Conservation (phyloP, 2,888 invertebrate species). For the Chironomus tentans region DNA sequence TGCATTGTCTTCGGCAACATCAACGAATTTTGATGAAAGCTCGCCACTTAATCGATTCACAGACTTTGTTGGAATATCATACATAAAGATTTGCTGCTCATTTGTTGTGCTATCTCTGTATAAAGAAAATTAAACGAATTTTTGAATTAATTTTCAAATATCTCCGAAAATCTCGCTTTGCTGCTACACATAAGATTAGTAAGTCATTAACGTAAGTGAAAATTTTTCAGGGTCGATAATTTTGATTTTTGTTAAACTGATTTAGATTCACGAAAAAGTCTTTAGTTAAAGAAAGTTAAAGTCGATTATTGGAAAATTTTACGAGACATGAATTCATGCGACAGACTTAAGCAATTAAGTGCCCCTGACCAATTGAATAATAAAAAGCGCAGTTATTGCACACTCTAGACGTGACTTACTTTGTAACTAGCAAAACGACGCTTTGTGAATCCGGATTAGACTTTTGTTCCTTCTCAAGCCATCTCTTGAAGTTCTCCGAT, state of each 20-base stretch:
- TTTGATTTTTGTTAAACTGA: background rate
- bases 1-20: conserved; percentile 78
- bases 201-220: no score
- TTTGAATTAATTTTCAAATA: conserved; percentile 18
- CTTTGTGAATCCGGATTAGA: conserved; percentile 68
- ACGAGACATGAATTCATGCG: no score
- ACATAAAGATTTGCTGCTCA: conserved; percentile 78
- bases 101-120: conserved; percentile 39
- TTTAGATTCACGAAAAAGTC: background rate
- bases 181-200: no score
- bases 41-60: conserved; percentile 73
- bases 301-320: background rate
- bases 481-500: conserved; percentile 66
- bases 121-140: background rate
- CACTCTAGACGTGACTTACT: conserved; percentile 48
- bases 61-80: conserved; percentile 62
- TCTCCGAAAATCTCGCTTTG: background rate
- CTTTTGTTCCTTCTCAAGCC: conserved; percentile 68
- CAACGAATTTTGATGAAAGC: conserved; percentile 73
- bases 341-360: no score
- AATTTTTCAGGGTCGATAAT: no score
- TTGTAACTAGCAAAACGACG: conserved; percentile 70
- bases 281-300: background rate
- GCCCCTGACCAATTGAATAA: no score
- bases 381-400: no score